Evolutionary conservation across 2,888 invertebrate genomes (phyloP).

Genomic region (Drosophila neoperkinsi): DNA sequence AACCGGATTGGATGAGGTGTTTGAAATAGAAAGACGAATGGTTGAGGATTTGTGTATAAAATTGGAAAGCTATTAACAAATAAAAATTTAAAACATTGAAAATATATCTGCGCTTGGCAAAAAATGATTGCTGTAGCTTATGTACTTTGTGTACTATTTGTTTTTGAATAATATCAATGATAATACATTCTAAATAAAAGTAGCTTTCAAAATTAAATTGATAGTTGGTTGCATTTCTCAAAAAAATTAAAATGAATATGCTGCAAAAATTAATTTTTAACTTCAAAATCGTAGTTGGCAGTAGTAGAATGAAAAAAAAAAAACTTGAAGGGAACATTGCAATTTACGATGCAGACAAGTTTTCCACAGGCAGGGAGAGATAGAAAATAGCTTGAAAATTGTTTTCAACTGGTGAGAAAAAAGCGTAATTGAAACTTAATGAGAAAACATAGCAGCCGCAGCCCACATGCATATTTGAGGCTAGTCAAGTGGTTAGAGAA

Average conservation of each 20-base stretch:
- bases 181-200: too few relatives aligned
- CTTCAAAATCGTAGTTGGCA: constrained; percentile 62
- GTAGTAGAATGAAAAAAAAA: constrained; percentile 8
- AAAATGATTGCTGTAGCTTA: background rate
- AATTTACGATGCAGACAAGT: constrained; percentile 37
- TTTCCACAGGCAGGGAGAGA: constrained; percentile 17
- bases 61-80: background rate
- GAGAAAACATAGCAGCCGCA: constrained; percentile 52
- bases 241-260: constrained; percentile 5
- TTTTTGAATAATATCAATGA: background rate
- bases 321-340: constrained; percentile 29
- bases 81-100: background rate
- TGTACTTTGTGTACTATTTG: background rate
- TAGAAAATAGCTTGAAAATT: constrained; percentile 35
- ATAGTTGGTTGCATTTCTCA: background rate
- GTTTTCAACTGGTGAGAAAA: constrained; percentile 32
- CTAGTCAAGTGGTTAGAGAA: constrained; percentile 16
- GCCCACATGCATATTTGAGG: constrained; percentile 58
- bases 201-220: too few relatives aligned
- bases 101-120: background rate
- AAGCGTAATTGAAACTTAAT: constrained; percentile 77
- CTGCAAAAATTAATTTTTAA: constrained; percentile 43
- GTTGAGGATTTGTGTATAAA: background rate
- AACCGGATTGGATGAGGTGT: constrained; percentile 2
- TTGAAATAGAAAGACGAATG: background rate